Base-by-base conservation (phyloP, 1,140 invertebrate species). In the Carposina sasakii region DNA sequence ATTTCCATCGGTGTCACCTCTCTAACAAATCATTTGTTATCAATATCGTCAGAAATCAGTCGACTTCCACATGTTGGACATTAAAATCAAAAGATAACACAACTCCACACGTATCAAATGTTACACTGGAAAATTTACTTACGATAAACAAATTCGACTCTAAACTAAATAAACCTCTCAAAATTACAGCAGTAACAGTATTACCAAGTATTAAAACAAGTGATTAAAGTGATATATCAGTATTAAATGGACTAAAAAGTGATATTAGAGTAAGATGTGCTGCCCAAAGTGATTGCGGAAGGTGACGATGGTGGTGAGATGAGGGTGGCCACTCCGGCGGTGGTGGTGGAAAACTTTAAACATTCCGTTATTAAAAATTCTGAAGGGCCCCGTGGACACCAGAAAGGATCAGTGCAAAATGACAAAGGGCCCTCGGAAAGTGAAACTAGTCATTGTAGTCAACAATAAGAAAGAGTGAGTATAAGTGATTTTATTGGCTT, bases 391-490 rank as follows among this genome's bases (percentile, higher is more conserved):
- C 55, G 48, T 46, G 66, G 76, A 79, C 44, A 67, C 58, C 49
- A 66, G 65, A 63, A 73, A 76, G 64, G 75, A 75, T 61, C 61
- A 68, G 60, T 81, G 78, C 85, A 85, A 76, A 77, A 86, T 85
- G 85, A 86, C 85, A 64, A 85, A 86, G 82, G 85, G 85, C 74
- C 85, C 85, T 76, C 75, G 83, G 67, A 86, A 86, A 72, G 85
- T 86, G 63, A 86, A 86, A 54, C 83, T 86, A 76, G 85, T 86
- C 81, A 86, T 86, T 78, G 85, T 86, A 75, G 85, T 86, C 74
- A 86, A 86, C 76, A 86, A 85, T 79, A 86, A 86, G 70, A 86
- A 86, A 74, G 85, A 86, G 85, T 86, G 52, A 86, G 85, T 86
- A 83, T 60, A 34, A 13, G 47, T 33, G 46, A 33, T 30, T 52